These are phyloP conservation scores for Latrodectus elegans DNA, from an alignment of 2,888 invertebrate species.

Conservation along the genomic window DNA sequence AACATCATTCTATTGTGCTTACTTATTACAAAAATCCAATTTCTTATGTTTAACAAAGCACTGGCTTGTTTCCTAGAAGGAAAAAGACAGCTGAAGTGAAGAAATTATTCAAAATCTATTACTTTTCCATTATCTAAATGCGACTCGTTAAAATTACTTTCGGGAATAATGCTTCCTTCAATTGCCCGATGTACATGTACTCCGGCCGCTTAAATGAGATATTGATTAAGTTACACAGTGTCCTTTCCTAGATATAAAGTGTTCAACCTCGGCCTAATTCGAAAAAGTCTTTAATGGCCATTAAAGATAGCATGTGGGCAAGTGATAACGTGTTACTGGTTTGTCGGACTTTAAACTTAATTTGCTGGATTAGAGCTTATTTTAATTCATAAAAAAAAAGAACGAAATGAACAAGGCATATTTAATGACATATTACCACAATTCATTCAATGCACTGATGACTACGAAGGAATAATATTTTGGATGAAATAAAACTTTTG, in stretches of 20 bases:
- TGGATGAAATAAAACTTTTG: no score
- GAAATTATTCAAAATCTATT: constrained; percentile 42
- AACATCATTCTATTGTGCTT: no score
- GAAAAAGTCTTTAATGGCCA: constrained; percentile 21
- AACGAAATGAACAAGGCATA: no score
- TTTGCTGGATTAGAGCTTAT: neutral
- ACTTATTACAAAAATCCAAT: no score
- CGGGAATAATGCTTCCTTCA: constrained; percentile 17
- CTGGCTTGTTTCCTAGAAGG: no score
- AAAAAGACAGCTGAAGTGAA: constrained; percentile 14
- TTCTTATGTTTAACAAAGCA: no score
- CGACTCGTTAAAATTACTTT: constrained; percentile 27
- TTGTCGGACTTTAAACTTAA: neutral
- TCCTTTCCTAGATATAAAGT: neutral
- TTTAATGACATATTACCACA: no score
- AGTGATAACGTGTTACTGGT: neutral
- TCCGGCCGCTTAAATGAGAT: constrained; percentile 20
- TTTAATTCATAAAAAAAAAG: neutral
- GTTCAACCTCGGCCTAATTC: constrained; percentile 10
- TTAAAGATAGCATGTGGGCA: constrained; percentile 5
- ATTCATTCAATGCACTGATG: no score
- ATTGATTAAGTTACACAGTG: constrained; percentile 37
- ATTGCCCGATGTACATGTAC: neutral
- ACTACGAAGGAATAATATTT: no score
- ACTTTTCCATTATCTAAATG: constrained; percentile 45